These are phyloP conservation scores for Brenthis hecate DNA, from an alignment of 2,888 invertebrate species.

Conservation along the genomic window DNA sequence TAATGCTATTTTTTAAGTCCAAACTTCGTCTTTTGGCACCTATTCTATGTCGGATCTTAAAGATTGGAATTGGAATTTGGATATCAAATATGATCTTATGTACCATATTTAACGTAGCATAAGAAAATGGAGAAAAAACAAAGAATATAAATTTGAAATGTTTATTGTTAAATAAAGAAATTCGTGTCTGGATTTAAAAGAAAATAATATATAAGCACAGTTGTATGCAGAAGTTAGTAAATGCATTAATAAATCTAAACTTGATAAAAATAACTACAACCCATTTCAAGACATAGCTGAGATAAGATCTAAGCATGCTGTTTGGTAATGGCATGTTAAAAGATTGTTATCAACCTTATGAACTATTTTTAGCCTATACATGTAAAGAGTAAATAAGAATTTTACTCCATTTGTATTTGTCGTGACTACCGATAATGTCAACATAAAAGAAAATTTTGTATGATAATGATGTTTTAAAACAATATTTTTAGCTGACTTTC, in stretches of 20 bases:
- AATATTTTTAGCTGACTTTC: too few species aligned
- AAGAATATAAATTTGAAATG: too few species aligned
- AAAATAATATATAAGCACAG: not conserved
- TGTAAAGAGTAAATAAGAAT: conserved; percentile 8
- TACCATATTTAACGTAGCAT: too few species aligned
- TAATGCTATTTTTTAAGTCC: too few species aligned
- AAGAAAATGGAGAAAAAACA: too few species aligned
- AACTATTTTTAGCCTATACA: conserved; percentile 24
- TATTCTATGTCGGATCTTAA: too few species aligned
- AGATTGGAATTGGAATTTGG: too few species aligned
- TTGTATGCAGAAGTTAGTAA: not conserved
- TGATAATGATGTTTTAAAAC: not conserved
- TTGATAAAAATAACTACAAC: conserved; percentile 9
- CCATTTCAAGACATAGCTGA: conserved; percentile 14
- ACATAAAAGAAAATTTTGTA: not conserved
- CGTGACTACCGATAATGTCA: not conserved
- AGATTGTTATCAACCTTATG: conserved; percentile 30
- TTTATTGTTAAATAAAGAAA: too few species aligned
- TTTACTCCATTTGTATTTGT: conserved; percentile 3
- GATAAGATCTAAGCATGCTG: conserved; percentile 33
- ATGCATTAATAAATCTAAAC: not conserved
- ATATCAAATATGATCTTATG: too few species aligned
- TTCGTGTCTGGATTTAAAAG: too few species aligned
- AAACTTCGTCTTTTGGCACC: too few species aligned
- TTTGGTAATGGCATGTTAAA: conserved; percentile 33